Conservation (phyloP, 1,140 invertebrate genomes). For the Drosophila oshimai region DNA sequence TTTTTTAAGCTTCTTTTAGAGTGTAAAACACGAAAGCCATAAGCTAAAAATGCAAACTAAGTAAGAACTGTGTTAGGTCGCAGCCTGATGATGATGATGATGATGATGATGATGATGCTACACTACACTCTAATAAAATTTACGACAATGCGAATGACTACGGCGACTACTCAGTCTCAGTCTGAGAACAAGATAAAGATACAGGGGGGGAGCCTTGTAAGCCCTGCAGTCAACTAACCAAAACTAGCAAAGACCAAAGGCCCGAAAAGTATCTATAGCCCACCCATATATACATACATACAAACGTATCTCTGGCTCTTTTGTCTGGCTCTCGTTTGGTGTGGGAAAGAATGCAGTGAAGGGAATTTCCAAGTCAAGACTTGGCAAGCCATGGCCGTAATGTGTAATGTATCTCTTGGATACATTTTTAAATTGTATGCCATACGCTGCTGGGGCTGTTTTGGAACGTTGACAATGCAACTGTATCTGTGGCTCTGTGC, state of each 20-base stretch:
- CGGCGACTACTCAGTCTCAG: slow-evolving; percentile 42
- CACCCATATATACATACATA: slow-evolving; percentile 7
- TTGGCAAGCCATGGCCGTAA: slow-evolving; percentile 70
- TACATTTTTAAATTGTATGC: slow-evolving; percentile 73
- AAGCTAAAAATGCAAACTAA: slow-evolving; percentile 67
- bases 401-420: slow-evolving; percentile 78
- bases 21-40: slow-evolving; percentile 48
- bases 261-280: slow-evolving; percentile 56
- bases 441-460: slow-evolving; percentile 53
- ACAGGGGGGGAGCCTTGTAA: slow-evolving; percentile 12
- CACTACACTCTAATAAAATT: slow-evolving; percentile 75
- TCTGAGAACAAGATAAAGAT: slow-evolving; percentile 7
- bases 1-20: slow-evolving; percentile 13
- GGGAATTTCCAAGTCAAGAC: slow-evolving; percentile 75
- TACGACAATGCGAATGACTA: slow-evolving; percentile 74
- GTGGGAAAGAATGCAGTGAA: slow-evolving; percentile 78
- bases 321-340: slow-evolving; percentile 51
- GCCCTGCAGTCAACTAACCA: slow-evolving; percentile 61
- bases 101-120: slow-evolving; percentile 46
- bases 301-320: slow-evolving; percentile 11
- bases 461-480: slow-evolving; percentile 67
- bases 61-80: slow-evolving; percentile 64
- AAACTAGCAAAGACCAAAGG: slow-evolving; percentile 52
- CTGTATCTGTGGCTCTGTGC: slow-evolving; percentile 20
- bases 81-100: slow-evolving; percentile 13